Conservation (phyloP, 2,113 vertebrate species). For the Neogale vison region DNA sequence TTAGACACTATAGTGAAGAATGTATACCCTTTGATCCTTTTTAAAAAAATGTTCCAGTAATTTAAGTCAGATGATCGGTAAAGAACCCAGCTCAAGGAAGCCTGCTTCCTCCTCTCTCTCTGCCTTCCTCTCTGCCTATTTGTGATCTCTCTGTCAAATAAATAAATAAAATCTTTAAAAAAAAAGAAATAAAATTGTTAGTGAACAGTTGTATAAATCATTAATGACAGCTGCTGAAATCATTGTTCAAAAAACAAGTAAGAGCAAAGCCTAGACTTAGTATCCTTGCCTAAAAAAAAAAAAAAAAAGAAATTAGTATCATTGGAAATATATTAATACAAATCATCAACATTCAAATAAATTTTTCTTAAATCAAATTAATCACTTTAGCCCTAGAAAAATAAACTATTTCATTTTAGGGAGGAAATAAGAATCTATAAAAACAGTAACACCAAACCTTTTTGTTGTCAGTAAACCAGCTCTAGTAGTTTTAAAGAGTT, state of each 20-base stretch:
- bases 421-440: not conserved
- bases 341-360: not conserved
- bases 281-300: too few species aligned
- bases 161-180: too few species aligned
- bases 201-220: not conserved
- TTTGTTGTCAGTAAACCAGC: conserved; percentile 63
- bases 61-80: not conserved
- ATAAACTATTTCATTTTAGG: not conserved
- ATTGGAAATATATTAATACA: not conserved
- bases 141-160: too few species aligned
- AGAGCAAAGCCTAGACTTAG: not conserved
- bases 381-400: not conserved
- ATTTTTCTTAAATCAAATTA: not conserved
- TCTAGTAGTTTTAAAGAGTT: conserved; percentile 60
- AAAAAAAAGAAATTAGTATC: not conserved
- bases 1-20: not conserved
- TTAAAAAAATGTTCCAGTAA: not conserved
- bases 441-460: conserved; percentile 52
- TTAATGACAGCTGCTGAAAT: not conserved
- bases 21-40: not conserved
- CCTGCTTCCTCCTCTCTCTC: too few species aligned
- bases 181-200: not conserved
- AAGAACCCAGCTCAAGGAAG: not conserved
- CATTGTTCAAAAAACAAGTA: not conserved
- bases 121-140: too few species aligned